A percentile compares a stretch with the other conserved stretches of the same genome.
Conservation (phyloP, 2,797 vertebrate species). For the Selene dorsalis region DNA sequence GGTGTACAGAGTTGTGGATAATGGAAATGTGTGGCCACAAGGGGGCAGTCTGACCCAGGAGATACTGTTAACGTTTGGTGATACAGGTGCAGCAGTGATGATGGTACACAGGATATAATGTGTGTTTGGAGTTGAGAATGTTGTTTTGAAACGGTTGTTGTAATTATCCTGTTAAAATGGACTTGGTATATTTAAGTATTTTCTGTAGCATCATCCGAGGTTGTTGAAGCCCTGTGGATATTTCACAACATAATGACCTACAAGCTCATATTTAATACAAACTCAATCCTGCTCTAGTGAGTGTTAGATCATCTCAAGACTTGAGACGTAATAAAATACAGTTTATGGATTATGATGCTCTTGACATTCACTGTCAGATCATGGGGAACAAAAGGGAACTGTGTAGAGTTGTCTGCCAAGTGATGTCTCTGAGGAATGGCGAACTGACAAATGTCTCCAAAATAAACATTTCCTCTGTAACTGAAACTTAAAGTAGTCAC, state of each 20-base stretch:
- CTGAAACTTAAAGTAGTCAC: accelerated
- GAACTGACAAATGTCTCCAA: not conserved
- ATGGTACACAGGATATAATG: not conserved
- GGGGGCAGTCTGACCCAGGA: not conserved
- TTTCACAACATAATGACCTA: too few species aligned
- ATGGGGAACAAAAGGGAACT: not conserved
- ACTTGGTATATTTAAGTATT: too few species aligned
- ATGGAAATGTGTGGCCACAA: not conserved
- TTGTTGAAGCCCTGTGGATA: too few species aligned
- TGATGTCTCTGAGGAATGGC: not conserved
- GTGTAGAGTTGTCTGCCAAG: not conserved
- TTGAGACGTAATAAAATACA: not conserved
- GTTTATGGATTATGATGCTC: not conserved
- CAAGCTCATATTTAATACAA: too few species aligned
- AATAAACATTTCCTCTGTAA: accelerated
- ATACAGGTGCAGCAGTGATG: not conserved
- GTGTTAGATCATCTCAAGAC: too few species aligned
- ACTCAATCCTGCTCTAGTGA: too few species aligned
- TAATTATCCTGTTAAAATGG: too few species aligned
- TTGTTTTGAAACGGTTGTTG: too few species aligned
- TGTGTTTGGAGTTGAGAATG: not conserved
- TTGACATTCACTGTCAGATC: too few species aligned
- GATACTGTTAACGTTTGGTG: not conserved
- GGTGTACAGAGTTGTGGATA: not conserved
- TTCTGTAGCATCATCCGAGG: too few species aligned